phyloP scores from a whole-genome alignment of 2,888 invertebrate genomes.

The Cerceris rybyensis region DNA sequence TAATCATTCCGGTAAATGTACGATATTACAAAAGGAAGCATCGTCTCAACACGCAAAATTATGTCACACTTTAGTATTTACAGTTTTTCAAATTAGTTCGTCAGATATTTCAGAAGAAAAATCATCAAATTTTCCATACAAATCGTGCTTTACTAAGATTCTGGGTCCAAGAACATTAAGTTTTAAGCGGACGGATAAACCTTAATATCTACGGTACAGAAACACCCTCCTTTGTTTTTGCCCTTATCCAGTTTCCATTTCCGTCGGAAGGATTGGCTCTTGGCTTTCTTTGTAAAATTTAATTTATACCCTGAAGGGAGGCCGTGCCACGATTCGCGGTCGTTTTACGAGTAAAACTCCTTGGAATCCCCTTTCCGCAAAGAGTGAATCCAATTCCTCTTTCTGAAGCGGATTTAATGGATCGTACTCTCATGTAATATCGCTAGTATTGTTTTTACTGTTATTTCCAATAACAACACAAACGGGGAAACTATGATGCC shows the following conservation, averaged over 20 bases:
- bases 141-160: constrained; percentile 6
- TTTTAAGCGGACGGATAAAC: constrained; percentile 9
- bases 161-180: constrained; percentile 4
- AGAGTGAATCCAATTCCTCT: constrained; percentile 54
- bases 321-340: constrained; percentile 28
- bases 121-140: not conserved
- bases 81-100: no score
- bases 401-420: constrained; percentile 55
- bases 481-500: constrained; percentile 13
- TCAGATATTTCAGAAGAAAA: not conserved
- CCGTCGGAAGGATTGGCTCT: constrained; percentile 50
- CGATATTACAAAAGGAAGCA: no score
- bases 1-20: no score
- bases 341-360: constrained; percentile 24
- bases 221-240: constrained; percentile 46
- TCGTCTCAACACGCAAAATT: not conserved
- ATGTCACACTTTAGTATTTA: not conserved
- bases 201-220: constrained; percentile 28
- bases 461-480: constrained; percentile 50
- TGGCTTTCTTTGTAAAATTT: constrained; percentile 66
- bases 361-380: constrained; percentile 13
- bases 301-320: constrained; percentile 59
- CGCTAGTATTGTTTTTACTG: constrained; percentile 51
- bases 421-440: constrained; percentile 60
- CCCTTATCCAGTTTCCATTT: constrained; percentile 56